Evolutionary conservation across 2,888 invertebrate species (phyloP).

Genomic region (Griposia aprilina): DNA sequence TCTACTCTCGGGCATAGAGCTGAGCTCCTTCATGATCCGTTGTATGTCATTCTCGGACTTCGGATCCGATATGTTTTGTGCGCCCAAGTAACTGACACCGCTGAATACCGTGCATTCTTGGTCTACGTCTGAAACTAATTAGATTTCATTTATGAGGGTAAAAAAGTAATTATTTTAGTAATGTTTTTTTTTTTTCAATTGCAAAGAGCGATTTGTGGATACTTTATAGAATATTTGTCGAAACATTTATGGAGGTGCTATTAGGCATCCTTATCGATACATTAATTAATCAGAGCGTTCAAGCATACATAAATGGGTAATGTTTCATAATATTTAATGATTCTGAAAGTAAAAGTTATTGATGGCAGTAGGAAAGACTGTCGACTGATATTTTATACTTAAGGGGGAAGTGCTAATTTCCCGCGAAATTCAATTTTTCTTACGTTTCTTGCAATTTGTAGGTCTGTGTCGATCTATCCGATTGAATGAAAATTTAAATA

Average conservation of each 20-base stretch:
- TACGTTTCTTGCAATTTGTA: too few species aligned
- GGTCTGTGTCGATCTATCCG: too few species aligned
- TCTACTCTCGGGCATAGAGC: constrained; percentile 93
- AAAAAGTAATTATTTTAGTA: too few species aligned
- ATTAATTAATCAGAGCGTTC: not conserved
- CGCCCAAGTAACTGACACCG: constrained; percentile 97
- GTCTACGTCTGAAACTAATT: constrained; percentile 94
- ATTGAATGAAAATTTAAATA: too few species aligned
- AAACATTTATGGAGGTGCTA: not conserved
- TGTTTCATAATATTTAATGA: not conserved
- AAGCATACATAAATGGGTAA: not conserved
- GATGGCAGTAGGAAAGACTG: not conserved
- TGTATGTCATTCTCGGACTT: constrained; percentile 98
- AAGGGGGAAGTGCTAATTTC: too few species aligned
- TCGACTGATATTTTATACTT: not conserved
- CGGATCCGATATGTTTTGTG: constrained; percentile 97
- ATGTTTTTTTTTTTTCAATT: not conserved
- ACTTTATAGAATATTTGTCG: not conserved
- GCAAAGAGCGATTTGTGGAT: not conserved
- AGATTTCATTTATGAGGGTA: constrained; percentile 41
- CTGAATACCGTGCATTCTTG: constrained; percentile 98
- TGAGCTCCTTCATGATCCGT: constrained; percentile 97
- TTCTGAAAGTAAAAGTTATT: not conserved
- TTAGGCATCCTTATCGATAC: not conserved
- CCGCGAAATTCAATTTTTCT: too few species aligned